Percentiles rank a stretch among this genome's conserved stretches.
Evolutionary conservation across 2,113 vertebrate species (phyloP).

Genomic region (Vanacampus margaritifer): DNA sequence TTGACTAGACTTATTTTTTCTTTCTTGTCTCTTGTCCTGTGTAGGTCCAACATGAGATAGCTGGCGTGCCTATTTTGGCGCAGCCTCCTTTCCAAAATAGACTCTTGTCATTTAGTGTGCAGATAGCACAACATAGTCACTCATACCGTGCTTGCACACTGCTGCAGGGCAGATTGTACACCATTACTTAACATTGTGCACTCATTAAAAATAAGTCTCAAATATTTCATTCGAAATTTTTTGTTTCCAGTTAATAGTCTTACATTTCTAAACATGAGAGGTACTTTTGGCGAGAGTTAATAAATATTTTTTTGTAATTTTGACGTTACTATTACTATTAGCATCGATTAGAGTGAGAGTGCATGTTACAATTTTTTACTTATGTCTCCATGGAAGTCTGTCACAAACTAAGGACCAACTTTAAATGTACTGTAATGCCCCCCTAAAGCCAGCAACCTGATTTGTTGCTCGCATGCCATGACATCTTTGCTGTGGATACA

Average conservation of each 20-base stretch:
- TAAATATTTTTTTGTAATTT: too few species aligned
- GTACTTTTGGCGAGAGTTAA: too few species aligned
- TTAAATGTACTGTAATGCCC: too few species aligned
- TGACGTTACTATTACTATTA: too few species aligned
- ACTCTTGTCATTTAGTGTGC: conserved; percentile 73
- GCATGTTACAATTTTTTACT: too few species aligned
- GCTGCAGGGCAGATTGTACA: conserved; percentile 14
- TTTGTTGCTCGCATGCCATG: neutral
- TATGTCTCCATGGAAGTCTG: too few species aligned
- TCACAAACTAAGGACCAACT: too few species aligned
- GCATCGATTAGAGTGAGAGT: too few species aligned
- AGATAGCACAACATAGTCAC: conserved; percentile 32
- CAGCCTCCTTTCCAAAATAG: conserved; percentile 88
- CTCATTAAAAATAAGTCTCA: conserved; percentile 12
- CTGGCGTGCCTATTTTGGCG: conserved; percentile 71
- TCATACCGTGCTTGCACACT: conserved; percentile 22
- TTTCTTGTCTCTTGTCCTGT: conserved; percentile 64
- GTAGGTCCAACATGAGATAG: conserved; percentile 52
- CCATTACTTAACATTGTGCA: neutral
- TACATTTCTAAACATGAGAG: neutral
- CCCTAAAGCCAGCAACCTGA: neutral
- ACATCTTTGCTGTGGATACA: neutral
- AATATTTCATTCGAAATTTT: neutral
- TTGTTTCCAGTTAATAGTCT: neutral
- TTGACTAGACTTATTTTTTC: conserved; percentile 59